Evolutionary conservation across 2,113 vertebrate species (phyloP), one percentile per base, ranked within the genome.

Genomic region (Grammomys dolichurus): DNA sequence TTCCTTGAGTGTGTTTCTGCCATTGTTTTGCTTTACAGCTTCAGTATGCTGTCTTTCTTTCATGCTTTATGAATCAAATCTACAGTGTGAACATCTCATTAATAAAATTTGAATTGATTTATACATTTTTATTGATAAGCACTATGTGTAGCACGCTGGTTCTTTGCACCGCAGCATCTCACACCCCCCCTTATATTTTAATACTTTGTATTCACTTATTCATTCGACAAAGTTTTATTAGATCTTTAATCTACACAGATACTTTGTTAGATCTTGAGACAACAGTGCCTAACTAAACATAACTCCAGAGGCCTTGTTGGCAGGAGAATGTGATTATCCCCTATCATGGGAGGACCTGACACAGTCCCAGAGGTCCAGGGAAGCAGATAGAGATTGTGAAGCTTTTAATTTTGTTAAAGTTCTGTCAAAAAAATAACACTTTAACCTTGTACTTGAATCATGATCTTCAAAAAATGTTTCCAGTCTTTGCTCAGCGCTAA

Each of bases 331-430:
- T 33, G 58, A 3, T 26, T 20, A 9, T 1, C 40, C 2, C 3
- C 33, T 1, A 2, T 4, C 17, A 13, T 28, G 19, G 48, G 26
- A 17, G 10, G 28, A 9, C 22, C 22, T 6, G 73, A 28, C 36
- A 20, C 54, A 12, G 51, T 54, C 75, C 51, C 60, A 12, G 70
- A n/a, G 58, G 54, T 56, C 31, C 51, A 4, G 56, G 40, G 13
- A 46, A 56, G 86, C 48, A 26, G n/a, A 3, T 0, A 10, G 36
- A 69, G 10, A 54, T 24, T 40, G 24, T 7, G 36, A 8, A 48
- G 14, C 63, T 69, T 90, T 90, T 78, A 56, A 58, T 56, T 93
- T 93, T 54, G 51, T 65, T 60, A 3, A 86, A 94, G 54, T 36
- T 87, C n/a, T 78, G 43, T 78, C 22, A 43, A 1, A 65, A 87